Evolutionary conservation across 2,113 vertebrate species (phyloP), one percentile per base, ranked within the genome.

Genomic region (Rallus limicola): DNA sequence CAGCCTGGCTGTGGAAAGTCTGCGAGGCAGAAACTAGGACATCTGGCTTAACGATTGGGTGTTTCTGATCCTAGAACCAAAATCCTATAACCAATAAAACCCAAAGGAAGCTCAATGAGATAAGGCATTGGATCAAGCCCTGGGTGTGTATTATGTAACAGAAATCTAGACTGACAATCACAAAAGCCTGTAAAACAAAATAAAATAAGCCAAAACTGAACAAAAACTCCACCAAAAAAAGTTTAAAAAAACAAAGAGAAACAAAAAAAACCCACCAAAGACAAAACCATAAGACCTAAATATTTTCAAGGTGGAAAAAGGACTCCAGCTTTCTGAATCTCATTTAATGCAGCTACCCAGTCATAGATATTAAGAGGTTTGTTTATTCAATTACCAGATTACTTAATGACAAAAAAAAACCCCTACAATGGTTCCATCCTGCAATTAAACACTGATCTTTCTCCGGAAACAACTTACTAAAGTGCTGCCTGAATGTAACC

Each of bases 221-320:
- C 44, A 6, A 28, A 26, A 38, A n/a, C 4, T 6, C 9, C 26
- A 53, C 52, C 13, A 28, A 34, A 40, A 42, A 46, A 46, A 19
- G 16, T 46, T 46, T 46, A 46, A 46, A 46, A 46, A 46, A 44
- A 5, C 42, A 44, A 44, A 17, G 17, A 17, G 42, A 68, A 53
- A 29, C 3, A 29, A 78, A 50, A 55, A 5, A 10, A 18, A 20
- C 5, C 9, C 26, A 53, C 52, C 13, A 28, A 34, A 40, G 2
- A 16, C 2, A 26, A 64, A 60, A 2, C 0, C 5, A 3, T 33
- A 69, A 64, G 9, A 69, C 2, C 11, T 44, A 16, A 72, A 17
- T 20, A 55, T 10, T 11, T 58, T 74, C 56, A 67, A 9, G 10
- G 3, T 33, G 0, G 17, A 7, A 65, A 77, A 42, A 50, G 2